Evolutionary conservation across 2,113 vertebrate species (phyloP).

Genomic region (Epinephelus fuscoguttatus): DNA sequence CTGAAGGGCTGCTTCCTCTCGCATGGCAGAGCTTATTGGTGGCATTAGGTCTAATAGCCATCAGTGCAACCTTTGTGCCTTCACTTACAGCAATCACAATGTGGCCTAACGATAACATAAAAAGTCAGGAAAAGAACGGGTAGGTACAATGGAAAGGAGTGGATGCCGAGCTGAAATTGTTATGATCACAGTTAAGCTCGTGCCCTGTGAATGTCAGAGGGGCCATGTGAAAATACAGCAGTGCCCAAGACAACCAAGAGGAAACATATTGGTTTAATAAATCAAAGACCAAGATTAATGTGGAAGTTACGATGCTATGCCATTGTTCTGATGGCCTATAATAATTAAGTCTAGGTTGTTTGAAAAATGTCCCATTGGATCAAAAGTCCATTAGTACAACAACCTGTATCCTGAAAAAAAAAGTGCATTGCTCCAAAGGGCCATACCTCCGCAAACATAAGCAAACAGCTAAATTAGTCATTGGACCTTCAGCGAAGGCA

Average conservation of each 20-base stretch:
- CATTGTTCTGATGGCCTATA: too few relatives aligned
- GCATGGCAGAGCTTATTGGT: slow-evolving; percentile 81
- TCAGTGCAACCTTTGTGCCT: slow-evolving; percentile 72
- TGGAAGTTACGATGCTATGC: not conserved
- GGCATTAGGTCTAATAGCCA: slow-evolving; percentile 74
- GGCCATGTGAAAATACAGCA: not conserved
- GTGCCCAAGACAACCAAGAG: slow-evolving; percentile 1
- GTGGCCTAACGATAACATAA: slow-evolving; percentile 67
- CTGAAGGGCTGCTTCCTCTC: slow-evolving; percentile 73
- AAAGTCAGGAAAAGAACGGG: slow-evolving; percentile 50
- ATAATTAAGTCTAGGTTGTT: too few relatives aligned
- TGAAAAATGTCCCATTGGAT: too few relatives aligned
- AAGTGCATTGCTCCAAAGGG: too few relatives aligned
- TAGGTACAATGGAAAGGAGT: slow-evolving; percentile 28
- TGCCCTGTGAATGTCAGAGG: not conserved
- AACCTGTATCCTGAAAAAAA: too few relatives aligned
- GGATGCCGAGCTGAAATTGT: slow-evolving; percentile 22
- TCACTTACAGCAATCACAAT: slow-evolving; percentile 71
- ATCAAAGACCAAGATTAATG: not conserved
- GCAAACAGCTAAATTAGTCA: too few relatives aligned
- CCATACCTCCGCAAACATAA: too few relatives aligned
- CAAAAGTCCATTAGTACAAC: too few relatives aligned
- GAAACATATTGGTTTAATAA: not conserved
- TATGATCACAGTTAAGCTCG: slow-evolving; percentile 22
- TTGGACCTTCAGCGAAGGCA: too few relatives aligned